These are phyloP conservation scores for Cryptophagus acutangulus DNA, from an alignment of 2,888 invertebrate genomes.

Conservation along the genomic window DNA sequence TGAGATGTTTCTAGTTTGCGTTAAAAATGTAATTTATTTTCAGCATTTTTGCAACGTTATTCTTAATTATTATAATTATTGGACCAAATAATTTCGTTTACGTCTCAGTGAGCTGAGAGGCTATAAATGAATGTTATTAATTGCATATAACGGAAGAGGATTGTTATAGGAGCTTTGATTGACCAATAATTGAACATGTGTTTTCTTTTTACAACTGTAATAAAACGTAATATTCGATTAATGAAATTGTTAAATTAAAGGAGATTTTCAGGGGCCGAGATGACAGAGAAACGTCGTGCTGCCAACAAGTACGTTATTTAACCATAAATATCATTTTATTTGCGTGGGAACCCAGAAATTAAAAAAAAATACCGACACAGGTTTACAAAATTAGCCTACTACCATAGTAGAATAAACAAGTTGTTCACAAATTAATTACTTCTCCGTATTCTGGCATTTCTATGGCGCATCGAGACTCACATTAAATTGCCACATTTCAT, in stretches of 20 bases:
- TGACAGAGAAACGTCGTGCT: constrained; percentile 10
- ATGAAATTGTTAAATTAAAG: no score
- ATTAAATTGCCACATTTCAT: no score
- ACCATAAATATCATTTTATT: constrained; percentile 34
- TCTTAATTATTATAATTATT: constrained; percentile 16
- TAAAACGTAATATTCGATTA: no score
- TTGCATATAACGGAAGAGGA: constrained; percentile 6
- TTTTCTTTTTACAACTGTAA: no score
- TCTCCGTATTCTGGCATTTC: constrained; percentile 16
- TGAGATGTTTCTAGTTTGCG: constrained; percentile 7
- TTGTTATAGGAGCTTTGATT: no score
- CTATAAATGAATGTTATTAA: constrained; percentile 5
- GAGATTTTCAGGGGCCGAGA: constrained; percentile 9
- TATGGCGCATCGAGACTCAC: no score
- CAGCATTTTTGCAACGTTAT: constrained; percentile 8
- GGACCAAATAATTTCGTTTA: constrained; percentile 13
- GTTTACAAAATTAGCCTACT: constrained; percentile 22
- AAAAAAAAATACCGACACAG: constrained; percentile 22
- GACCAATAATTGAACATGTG: no score
- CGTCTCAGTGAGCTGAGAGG: constrained; percentile 8
- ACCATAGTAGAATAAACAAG: constrained; percentile 26
- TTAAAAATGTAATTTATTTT: constrained; percentile 14
- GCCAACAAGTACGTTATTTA: constrained; percentile 13
- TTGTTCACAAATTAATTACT: constrained; percentile 24
- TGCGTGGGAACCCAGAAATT: constrained; percentile 35